Base-by-base conservation (phyloP, 2,797 vertebrate species). In the Cirrhinus molitorella region DNA sequence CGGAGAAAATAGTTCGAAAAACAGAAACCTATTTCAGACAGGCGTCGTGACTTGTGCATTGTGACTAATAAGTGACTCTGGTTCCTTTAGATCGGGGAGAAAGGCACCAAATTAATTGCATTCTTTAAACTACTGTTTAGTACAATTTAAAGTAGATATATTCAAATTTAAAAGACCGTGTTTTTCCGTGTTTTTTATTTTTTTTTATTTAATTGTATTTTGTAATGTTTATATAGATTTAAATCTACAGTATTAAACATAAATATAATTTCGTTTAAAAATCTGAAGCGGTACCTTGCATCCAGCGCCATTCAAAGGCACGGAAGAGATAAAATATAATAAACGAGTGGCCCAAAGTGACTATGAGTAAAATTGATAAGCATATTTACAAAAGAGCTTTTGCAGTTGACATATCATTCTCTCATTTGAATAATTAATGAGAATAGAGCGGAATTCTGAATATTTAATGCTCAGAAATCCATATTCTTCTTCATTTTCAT, bases 351-450 rank as follows among this genome's bases (percentile, higher is more conserved):
- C 93, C 94, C 94, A 92, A 91, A 85, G 94, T 95, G 94, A 88
- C 93, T 91, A 93, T 94, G 92, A 95, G 94, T 89, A 93, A 89
- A 94, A 93, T 93, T 94, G 93, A 95, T 94, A 94, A 95, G 92
- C 88, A 91, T 94, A 93, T 95, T 95, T 93, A 94, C 94, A 95
- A 94, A 91, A 92, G 85, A 92, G 93, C 93, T 92, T 91, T 92
- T 93, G 91, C 93, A 93, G 88, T 88, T 94, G 91, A 95, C 93
- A 95, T 90, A 94, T 93, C 91, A 92, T 91, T 91, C 91, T 91
- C 91, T 87, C 78, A 87, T 92, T 90, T 96, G 75, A 95, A 96
- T 95, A 93, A 95, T 95, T 94, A 87, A 95, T 94, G 90, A 85
- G 40, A 86, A 92, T 93, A 88, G 88, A 88, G 90, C 88, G 86